Percentiles rank a stretch among this genome's conserved stretches.
These are phyloP conservation scores for Mixornis gularis DNA, from an alignment of 2,113 vertebrate species.

Conservation along the genomic window DNA sequence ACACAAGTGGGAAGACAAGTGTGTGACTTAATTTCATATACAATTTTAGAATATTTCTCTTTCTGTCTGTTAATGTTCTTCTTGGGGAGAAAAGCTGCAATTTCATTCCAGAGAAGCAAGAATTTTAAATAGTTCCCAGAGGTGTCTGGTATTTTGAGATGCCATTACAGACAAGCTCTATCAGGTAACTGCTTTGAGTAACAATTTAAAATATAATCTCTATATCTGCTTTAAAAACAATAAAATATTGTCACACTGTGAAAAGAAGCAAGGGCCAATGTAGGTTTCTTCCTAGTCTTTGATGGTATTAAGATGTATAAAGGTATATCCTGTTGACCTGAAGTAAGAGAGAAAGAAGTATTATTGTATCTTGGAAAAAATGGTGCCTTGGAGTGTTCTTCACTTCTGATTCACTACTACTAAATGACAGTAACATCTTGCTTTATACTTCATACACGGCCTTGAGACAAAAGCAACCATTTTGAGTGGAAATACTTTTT, in stretches of 20 bases:
- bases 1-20: not conserved
- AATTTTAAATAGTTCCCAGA: not conserved
- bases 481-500: not conserved
- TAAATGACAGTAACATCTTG: not conserved
- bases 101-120: not conserved
- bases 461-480: not conserved
- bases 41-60: not conserved
- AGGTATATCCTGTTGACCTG: constrained; percentile 21
- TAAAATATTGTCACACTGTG: not conserved
- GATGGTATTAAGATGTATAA: constrained; percentile 23
- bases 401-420: not conserved
- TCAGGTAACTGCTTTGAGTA: not conserved
- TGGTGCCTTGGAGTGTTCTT: not conserved
- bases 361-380: constrained; percentile 30
- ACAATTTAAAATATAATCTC: constrained; percentile 22
- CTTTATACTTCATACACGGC: not conserved
- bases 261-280: constrained; percentile 21
- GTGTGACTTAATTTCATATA: not conserved
- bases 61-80: not conserved
- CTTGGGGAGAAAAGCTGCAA: not conserved
- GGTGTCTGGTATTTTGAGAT: not conserved
- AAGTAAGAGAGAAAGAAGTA: constrained; percentile 32
- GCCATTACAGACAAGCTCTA: not conserved
- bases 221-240: constrained; percentile 6
- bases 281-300: constrained; percentile 49